Evolutionary conservation across 2,888 invertebrate species (phyloP).

Genomic region (Eupithecia insigniata): DNA sequence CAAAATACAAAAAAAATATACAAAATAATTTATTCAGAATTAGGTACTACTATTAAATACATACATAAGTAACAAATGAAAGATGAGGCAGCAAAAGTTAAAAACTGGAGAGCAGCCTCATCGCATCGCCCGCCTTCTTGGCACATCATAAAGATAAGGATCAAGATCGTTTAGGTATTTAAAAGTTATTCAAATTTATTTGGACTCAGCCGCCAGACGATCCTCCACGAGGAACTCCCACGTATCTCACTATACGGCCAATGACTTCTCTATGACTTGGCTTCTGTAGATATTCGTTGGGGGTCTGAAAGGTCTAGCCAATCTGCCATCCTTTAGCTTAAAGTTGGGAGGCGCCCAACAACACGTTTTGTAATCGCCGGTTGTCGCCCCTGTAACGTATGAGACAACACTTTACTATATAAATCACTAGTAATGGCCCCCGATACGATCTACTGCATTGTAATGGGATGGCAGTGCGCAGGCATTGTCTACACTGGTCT

Average conservation of each 20-base stretch:
- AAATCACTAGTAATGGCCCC: constrained; percentile 20
- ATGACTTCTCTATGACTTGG: neutral
- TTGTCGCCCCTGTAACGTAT: constrained; percentile 27
- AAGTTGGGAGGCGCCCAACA: constrained; percentile 33
- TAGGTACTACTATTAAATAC: too few relatives aligned
- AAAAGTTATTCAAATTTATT: neutral
- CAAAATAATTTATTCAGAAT: too few relatives aligned
- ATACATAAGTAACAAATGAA: too few relatives aligned
- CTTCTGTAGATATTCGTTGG: neutral
- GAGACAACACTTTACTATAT: constrained; percentile 24
- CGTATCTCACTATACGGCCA: neutral
- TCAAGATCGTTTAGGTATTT: neutral
- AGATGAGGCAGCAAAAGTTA: too few relatives aligned
- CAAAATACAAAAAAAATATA: too few relatives aligned
- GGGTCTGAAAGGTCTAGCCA: neutral
- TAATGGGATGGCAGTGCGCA: constrained; percentile 10
- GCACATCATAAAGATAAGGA: too few relatives aligned
- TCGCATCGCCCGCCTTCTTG: too few relatives aligned
- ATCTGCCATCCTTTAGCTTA: constrained; percentile 4
- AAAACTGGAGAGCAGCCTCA: too few relatives aligned
- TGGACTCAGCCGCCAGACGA: neutral
- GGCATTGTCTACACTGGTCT: neutral
- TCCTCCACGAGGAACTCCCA: neutral
- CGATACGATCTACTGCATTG: constrained; percentile 20
- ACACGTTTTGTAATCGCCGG: constrained; percentile 34